Conservation (phyloP, 2,113 vertebrate genomes). For the Oncorhynchus tshawytscha region DNA sequence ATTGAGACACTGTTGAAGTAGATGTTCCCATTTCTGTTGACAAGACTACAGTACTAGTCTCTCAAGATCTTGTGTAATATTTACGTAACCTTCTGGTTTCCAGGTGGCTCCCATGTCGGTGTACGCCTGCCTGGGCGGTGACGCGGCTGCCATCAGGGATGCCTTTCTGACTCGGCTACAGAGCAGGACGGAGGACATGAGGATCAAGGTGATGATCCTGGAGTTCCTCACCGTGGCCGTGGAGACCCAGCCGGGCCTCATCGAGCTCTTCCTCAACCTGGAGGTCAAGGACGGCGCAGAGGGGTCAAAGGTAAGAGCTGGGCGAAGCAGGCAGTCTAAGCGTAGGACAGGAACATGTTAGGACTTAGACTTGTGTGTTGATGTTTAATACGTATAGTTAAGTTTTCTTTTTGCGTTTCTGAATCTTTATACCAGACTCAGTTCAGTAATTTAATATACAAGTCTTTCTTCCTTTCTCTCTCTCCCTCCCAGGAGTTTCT, state of each 20-base stretch:
- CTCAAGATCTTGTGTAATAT: no score
- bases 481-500: conserved; percentile 82
- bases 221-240: conserved; percentile 96
- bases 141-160: conserved; percentile 91
- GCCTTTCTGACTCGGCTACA: conserved; percentile 92
- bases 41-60: no score
- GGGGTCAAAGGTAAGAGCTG: conserved; percentile 85
- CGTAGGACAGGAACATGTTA: no score
- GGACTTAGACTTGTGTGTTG: no score
- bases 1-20: not conserved
- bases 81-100: not conserved
- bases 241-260: conserved; percentile 96
- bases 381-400: no score
- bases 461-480: not conserved
- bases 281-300: conserved; percentile 87
- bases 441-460: no score
- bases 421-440: no score
- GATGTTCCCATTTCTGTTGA: not conserved
- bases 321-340: no score
- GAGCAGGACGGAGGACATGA: conserved; percentile 93
- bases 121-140: conserved; percentile 91
- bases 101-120: conserved; percentile 98
- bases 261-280: conserved; percentile 94
- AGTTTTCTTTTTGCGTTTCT: no score
- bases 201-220: conserved; percentile 96